Percentiles rank a stretch among this genome's conserved stretches.
These are phyloP conservation scores for human DNA, from an alignment of 2,113 vertebrate genomes.

Conservation along the genomic window GRCh38 chr20:60375001-60375500, in stretches of 20 bases:
- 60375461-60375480: fast-evolving
- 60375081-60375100: neutral
- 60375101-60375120: too few relatives aligned
- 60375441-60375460: neutral
- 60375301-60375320: neutral
- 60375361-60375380: fast-evolving
- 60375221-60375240: too few relatives aligned
- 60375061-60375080: neutral
- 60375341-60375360: fast-evolving
- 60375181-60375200: neutral
- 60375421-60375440: fast-evolving
- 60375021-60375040: too few relatives aligned
- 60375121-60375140: too few relatives aligned
- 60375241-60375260: neutral
- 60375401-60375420: fast-evolving
- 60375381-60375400: fast-evolving
- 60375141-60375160: neutral
- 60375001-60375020: too few relatives aligned
- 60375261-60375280: too few relatives aligned
- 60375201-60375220: neutral
- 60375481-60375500: neutral
- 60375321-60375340: neutral
- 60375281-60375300: fast-evolving
- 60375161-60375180: neutral
- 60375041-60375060: too few relatives aligned